Evolutionary conservation across 2,113 vertebrate genomes (phyloP), one percentile per base, ranked within the genome.

Genomic region (Pluvianellus socialis): DNA sequence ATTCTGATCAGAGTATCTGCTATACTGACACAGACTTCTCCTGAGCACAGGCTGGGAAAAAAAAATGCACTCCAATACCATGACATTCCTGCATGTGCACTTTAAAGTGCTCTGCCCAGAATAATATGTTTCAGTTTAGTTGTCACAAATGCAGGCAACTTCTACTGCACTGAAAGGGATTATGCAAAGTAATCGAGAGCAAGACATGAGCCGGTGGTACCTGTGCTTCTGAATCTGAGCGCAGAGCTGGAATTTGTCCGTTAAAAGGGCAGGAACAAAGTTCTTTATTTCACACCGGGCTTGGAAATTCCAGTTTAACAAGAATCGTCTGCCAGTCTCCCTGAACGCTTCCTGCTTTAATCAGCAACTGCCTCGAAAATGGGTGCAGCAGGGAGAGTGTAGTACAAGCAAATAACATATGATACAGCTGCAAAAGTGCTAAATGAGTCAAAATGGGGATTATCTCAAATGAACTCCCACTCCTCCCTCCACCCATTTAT

Each of bases 221-320:
- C 67, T 15, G 35, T 52, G 76, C 72, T 70, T 33, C 83, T 32
- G 20, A 17, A 61, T 44, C 10, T 19, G 42, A 50, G 15, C 20
- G 23, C 82, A 79, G 65, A 87, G 61, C 73, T 85, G 70, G 86
- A 61, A 65, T 86, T 72, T 49, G 44, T 27, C 76, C 2, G 0
- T 86, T 88, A 28, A 65, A 92, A 86, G 47, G 56, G 76, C 68
- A 75, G 70, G 68, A 91, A 38, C 94, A 92, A 92, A 89, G 84
- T 85, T 87, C 40, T 75, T 82, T 23, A 59, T 74, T 77, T 91
- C 68, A 52, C 23, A 40, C 2, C 0, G 1, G 19, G 52, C 27
- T 95, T 81, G 86, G 94, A 96, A 96, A 96, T 91, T 94, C 96
- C 94, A 89, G 95, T 95, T 79, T 26, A 56, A 42, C 91, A 7